Evolutionary conservation across 2,797 vertebrate genomes (phyloP).

Genomic region (Iguana delicatissima): DNA sequence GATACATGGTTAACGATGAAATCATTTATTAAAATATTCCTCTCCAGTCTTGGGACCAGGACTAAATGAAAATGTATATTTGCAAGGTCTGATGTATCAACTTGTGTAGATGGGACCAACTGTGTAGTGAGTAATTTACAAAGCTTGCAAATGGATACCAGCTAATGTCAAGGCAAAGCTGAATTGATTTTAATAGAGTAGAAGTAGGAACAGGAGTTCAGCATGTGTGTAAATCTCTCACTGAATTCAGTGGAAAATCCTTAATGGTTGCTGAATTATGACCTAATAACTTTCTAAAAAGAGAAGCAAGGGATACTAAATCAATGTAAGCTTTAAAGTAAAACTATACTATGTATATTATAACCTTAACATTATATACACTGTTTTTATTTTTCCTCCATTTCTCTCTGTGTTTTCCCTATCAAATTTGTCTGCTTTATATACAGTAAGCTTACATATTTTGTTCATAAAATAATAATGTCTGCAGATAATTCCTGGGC

Average conservation of each 20-base stretch:
- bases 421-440: conserved; percentile 66
- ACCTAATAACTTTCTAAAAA: conserved; percentile 49
- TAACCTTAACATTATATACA: conserved; percentile 30
- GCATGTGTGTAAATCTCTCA: background rate
- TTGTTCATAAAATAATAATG: conserved; percentile 74
- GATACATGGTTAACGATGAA: background rate
- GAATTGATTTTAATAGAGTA: background rate
- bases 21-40: background rate
- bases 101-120: too few species aligned
- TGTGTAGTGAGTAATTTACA: conserved; percentile 40
- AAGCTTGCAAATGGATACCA: conserved; percentile 51
- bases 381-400: conserved; percentile 43
- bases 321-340: conserved; percentile 54
- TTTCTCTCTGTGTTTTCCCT: conserved; percentile 4
- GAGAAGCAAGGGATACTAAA: conserved; percentile 30
- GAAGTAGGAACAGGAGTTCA: background rate
- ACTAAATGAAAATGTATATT: conserved; percentile 14
- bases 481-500: conserved; percentile 72
- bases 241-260: background rate
- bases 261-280: background rate
- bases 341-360: conserved; percentile 33
- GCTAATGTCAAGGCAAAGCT: background rate
- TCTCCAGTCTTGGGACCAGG: conserved; percentile 14
- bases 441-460: conserved; percentile 68
- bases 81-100: conserved; percentile 12